Percentiles rank a stretch among this genome's conserved stretches.
These are phyloP conservation scores for Leptoclinus maculatus DNA, from an alignment of 2,797 vertebrate species.

Conservation along the genomic window DNA sequence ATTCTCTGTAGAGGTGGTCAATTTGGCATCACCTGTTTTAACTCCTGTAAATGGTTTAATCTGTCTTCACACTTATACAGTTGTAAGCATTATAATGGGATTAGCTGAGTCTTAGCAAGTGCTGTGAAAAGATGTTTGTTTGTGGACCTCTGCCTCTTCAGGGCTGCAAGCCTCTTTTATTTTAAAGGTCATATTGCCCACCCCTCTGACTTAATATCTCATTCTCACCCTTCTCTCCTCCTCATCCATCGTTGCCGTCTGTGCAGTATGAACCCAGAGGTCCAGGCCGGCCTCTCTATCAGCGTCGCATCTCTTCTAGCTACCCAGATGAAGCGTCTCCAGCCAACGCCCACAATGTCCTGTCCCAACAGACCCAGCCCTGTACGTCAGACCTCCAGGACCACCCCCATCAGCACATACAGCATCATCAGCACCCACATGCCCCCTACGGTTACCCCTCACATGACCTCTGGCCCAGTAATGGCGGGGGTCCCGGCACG, in stretches of 20 bases:
- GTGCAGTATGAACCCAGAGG: slow-evolving; percentile 99
- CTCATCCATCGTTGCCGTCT: neutral
- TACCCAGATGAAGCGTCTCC: slow-evolving; percentile 91
- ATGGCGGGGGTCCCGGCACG: slow-evolving; percentile 87
- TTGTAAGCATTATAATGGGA: neutral
- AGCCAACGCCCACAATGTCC: slow-evolving; percentile 88
- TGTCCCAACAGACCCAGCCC: slow-evolving; percentile 85
- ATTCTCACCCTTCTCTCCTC: neutral
- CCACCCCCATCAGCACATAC: slow-evolving; percentile 82
- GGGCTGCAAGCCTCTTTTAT: neutral
- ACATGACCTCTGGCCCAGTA: slow-evolving; percentile 93
- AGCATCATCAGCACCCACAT: slow-evolving; percentile 83
- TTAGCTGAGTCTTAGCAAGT: neutral
- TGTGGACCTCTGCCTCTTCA: neutral
- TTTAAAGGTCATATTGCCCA: neutral
- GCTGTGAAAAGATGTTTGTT: neutral
- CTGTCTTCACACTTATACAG: neutral
- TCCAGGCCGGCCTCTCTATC: slow-evolving; percentile 98
- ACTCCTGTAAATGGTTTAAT: neutral
- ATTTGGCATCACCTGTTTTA: neutral
- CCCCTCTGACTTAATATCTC: neutral
- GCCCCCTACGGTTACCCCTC: slow-evolving; percentile 89
- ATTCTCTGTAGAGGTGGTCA: neutral
- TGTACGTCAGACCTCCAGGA: slow-evolving; percentile 88
- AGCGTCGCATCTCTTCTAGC: slow-evolving; percentile 97